These are phyloP conservation scores for Metridium senile DNA, from an alignment of 92 coral and sea anemone genomes.

Conservation along the genomic window DNA sequence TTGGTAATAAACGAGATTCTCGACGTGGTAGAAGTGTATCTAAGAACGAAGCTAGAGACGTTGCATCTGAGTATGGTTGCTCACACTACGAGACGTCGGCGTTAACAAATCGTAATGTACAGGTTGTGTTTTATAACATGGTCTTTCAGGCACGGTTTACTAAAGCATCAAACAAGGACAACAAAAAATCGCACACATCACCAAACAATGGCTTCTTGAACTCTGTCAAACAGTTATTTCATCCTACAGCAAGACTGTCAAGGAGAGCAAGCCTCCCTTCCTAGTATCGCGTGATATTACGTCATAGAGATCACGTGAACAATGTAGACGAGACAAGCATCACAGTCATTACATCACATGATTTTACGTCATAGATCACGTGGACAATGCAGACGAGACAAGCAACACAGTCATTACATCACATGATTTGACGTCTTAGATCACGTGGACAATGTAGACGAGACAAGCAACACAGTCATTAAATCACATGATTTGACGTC, in stretches of 20 bases:
- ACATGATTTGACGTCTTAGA: too few species aligned
- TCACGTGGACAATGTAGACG: too few species aligned
- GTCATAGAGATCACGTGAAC: background rate
- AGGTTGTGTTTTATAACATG: conserved; percentile 84
- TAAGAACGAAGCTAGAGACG: conserved; percentile 85
- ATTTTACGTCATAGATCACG: background rate
- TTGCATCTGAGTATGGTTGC: conserved; percentile 87
- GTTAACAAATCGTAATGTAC: conserved; percentile 85
- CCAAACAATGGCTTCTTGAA: conserved; percentile 77
- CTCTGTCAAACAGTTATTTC: conserved; percentile 79
- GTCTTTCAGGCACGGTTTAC: conserved; percentile 86
- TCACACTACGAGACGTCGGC: conserved; percentile 95
- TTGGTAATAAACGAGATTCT: conserved; percentile 93
- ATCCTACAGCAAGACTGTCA: conserved; percentile 36
- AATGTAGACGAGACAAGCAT: background rate
- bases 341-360: background rate
- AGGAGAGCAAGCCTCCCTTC: conserved; percentile 72
- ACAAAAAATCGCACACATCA: conserved; percentile 43
- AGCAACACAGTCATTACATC: too few species aligned
- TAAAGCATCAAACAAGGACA: conserved; percentile 70
- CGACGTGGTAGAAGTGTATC: conserved; percentile 86
- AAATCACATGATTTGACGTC: too few species aligned
- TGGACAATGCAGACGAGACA: too few species aligned
- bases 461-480: too few species aligned
- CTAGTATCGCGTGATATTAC: conserved; percentile 7